Percentiles rank a stretch among this genome's conserved stretches.
Evolutionary conservation across 53 echinoderm and acorn worm genomes (phyloP).

Genomic region (Apostichopus leukothele): DNA sequence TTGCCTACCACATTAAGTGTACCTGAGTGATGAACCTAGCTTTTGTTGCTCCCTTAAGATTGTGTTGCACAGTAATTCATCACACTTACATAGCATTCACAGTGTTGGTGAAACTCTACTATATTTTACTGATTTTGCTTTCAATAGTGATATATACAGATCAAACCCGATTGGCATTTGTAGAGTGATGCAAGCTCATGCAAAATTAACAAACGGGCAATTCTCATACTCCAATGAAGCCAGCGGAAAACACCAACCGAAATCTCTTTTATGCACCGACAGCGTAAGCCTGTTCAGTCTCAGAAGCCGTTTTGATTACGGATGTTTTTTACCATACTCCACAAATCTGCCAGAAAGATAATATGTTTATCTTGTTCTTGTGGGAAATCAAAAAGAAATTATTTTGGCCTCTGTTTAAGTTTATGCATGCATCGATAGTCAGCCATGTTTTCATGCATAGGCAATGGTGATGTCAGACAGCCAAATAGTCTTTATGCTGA

Average conservation of each 20-base stretch:
- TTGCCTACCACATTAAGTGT: too few species aligned
- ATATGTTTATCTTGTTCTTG: slow-evolving; percentile 31
- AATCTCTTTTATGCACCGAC: neutral
- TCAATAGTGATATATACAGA: neutral
- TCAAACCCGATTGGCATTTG: neutral
- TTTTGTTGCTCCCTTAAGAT: too few species aligned
- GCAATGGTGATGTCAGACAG: neutral
- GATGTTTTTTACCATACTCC: neutral
- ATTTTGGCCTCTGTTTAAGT: slow-evolving; percentile 14
- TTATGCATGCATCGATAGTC: neutral
- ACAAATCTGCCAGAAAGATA: neutral
- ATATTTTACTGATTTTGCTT: neutral
- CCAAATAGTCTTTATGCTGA: neutral
- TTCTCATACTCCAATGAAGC: neutral
- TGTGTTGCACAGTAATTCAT: too few species aligned
- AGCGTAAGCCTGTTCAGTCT: neutral
- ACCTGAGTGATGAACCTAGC: too few species aligned
- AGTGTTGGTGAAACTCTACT: too few species aligned
- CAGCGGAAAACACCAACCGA: neutral
- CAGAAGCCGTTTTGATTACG: slow-evolving; percentile 6
- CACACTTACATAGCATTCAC: too few species aligned
- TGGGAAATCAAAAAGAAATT: slow-evolving; percentile 34
- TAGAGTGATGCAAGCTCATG: neutral
- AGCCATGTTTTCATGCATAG: neutral
- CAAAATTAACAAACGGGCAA: neutral